Conservation (phyloP, 2,797 vertebrate species). For the Xerus rutilus region DNA sequence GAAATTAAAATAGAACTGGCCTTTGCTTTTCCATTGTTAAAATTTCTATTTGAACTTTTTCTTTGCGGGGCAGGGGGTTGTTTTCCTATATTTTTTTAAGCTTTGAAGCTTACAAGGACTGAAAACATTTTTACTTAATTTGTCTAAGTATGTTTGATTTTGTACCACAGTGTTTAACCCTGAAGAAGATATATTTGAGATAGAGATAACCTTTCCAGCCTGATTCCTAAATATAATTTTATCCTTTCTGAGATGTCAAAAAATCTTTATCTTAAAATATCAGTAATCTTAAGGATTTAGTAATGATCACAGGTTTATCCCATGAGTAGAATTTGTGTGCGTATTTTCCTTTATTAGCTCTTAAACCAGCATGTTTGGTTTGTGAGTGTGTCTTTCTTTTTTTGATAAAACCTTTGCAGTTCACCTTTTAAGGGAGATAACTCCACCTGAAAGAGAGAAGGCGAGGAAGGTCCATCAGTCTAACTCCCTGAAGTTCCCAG, state of each 20-base stretch:
- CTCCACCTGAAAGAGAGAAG: conserved; percentile 82
- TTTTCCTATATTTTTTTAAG: conserved; percentile 47
- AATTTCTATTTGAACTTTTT: conserved; percentile 35
- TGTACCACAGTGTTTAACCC: conserved; percentile 19
- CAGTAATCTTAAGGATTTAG: conserved; percentile 57
- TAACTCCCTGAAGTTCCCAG: conserved; percentile 83
- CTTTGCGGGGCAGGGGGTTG: background rate
- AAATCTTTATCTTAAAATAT: conserved; percentile 49
- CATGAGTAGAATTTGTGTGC: conserved; percentile 70
- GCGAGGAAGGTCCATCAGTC: conserved; percentile 80
- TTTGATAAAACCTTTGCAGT: conserved; percentile 83
- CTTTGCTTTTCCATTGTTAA: conserved; percentile 6
- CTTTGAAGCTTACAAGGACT: conserved; percentile 57
- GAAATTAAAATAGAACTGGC: background rate
- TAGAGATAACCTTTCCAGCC: conserved; percentile 7
- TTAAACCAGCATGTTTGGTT: conserved; percentile 85
- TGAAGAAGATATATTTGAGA: conserved; percentile 57
- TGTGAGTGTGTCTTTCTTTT: conserved; percentile 83
- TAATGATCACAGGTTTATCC: conserved; percentile 60
- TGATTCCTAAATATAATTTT: conserved; percentile 39
- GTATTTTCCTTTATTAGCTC: conserved; percentile 79
- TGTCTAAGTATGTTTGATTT: conserved; percentile 60
- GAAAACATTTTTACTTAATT: conserved; percentile 66
- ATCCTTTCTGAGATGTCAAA: conserved; percentile 55
- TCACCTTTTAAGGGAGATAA: conserved; percentile 85